Percentiles rank a stretch among this genome's conserved stretches.
phyloP scores from a whole-genome alignment of 2,888 invertebrate genomes.

The Agonum fuliginosum region DNA sequence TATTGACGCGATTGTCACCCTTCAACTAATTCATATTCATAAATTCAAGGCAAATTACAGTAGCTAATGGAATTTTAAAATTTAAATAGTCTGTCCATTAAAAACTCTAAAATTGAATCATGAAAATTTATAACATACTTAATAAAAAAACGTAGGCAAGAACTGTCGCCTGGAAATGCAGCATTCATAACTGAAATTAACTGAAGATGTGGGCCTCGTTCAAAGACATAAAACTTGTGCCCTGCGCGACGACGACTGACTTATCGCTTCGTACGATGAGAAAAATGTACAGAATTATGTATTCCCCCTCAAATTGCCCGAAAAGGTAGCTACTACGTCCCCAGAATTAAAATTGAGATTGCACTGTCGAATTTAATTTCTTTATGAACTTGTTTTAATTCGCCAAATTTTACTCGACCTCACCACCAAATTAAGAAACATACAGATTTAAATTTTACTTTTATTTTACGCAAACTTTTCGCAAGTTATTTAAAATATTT shows the following conservation, averaged over 20 bases:
- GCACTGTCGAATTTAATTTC: constrained; percentile 36
- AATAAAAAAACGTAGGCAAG: constrained; percentile 50
- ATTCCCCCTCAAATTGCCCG: constrained; percentile 39
- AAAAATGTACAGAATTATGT: constrained; percentile 38
- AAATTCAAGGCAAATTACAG: constrained; percentile 58
- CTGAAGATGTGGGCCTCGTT: constrained; percentile 35
- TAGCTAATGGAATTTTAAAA: constrained; percentile 60
- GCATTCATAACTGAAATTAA: constrained; percentile 52
- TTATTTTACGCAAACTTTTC: constrained; percentile 17
- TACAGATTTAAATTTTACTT: constrained; percentile 4
- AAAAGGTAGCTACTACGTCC: constrained; percentile 20
- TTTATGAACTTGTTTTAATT: constrained; percentile 36
- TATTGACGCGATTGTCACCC: constrained; percentile 52
- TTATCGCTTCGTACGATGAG: constrained; percentile 34
- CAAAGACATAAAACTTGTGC: constrained; percentile 44
- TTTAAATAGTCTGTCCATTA: constrained; percentile 59
- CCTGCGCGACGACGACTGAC: neutral
- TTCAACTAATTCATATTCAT: constrained; percentile 59
- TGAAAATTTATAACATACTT: constrained; percentile 60
- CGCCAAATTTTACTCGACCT: neutral
- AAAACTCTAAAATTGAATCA: constrained; percentile 60
- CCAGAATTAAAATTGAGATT: constrained; percentile 35
- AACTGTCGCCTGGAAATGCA: constrained; percentile 45
- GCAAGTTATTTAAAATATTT: too few relatives aligned
- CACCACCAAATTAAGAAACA: constrained; percentile 25